These are phyloP conservation scores for Crepidodera aurea DNA, from an alignment of 2,888 invertebrate genomes.

Conservation along the genomic window DNA sequence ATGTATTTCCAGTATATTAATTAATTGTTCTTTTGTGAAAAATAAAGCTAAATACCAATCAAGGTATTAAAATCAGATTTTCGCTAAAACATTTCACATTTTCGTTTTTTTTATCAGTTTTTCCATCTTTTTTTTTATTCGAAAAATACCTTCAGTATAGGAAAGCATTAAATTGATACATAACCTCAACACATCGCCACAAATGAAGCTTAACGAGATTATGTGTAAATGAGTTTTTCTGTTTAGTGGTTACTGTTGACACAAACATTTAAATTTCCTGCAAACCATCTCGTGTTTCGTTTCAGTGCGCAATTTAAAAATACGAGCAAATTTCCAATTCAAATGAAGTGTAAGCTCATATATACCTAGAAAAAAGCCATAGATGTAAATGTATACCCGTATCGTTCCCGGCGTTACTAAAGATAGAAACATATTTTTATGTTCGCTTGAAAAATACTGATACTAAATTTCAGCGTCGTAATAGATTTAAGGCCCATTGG, in stretches of 20 bases:
- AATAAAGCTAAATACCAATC: too few species aligned
- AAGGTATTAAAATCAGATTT: too few species aligned
- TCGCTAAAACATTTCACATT: too few species aligned
- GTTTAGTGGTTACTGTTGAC: background rate
- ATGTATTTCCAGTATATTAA: too few species aligned
- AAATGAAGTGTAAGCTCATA: background rate
- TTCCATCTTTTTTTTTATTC: too few species aligned
- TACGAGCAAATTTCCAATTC: background rate
- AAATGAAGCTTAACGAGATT: conserved; percentile 14
- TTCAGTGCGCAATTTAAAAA: background rate
- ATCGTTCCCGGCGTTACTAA: background rate
- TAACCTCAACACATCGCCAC: background rate
- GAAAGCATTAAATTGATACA: too few species aligned
- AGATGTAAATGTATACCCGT: background rate
- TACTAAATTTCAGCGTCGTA: background rate
- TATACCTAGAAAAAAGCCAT: background rate
- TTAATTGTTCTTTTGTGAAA: too few species aligned
- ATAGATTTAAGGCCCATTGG: background rate
- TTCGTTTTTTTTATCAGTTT: too few species aligned
- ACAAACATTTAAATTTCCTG: conserved; percentile 10
- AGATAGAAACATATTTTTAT: background rate
- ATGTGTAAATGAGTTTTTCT: conserved; percentile 8
- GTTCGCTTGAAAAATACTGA: background rate
- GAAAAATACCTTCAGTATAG: too few species aligned
- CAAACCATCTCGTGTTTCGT: background rate